Percentiles rank a stretch among this genome's conserved stretches.
Conservation (phyloP, 2,888 invertebrate genomes). For the Drosophila neotestacea region DNA sequence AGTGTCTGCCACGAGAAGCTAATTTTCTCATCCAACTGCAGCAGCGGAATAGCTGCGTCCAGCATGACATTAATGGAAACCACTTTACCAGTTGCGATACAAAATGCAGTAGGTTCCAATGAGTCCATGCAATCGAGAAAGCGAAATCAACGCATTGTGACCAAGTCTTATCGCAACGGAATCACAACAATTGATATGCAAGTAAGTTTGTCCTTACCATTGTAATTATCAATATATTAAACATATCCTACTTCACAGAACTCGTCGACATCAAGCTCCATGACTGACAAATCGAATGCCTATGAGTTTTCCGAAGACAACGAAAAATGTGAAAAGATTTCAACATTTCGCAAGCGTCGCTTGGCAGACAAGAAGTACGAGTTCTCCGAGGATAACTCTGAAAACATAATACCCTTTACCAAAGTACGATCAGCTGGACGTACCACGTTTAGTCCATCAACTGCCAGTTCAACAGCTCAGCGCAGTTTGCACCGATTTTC, state of each 20-base stretch:
- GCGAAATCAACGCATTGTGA: slow-evolving; percentile 83
- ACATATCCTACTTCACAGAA: slow-evolving; percentile 30
- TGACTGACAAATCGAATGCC: slow-evolving; percentile 87
- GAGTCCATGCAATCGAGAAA: slow-evolving; percentile 75
- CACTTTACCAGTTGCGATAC: slow-evolving; percentile 47
- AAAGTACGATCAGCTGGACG: slow-evolving; percentile 81
- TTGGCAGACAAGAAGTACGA: slow-evolving; percentile 96
- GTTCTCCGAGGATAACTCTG: slow-evolving; percentile 92
- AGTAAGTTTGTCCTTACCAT: slow-evolving; percentile 28
- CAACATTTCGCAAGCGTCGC: slow-evolving; percentile 92
- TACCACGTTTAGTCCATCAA: slow-evolving; percentile 46
- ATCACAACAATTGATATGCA: slow-evolving; percentile 83
- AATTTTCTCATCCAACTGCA: slow-evolving; percentile 85
- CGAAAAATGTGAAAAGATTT: slow-evolving; percentile 94
- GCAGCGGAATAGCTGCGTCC: slow-evolving; percentile 37
- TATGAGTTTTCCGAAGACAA: slow-evolving; percentile 95
- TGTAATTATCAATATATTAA: background rate
- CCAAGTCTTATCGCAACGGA: slow-evolving; percentile 84
- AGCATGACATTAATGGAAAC: slow-evolving; percentile 53
- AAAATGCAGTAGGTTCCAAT: slow-evolving; percentile 33
- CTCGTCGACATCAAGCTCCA: slow-evolving; percentile 86
- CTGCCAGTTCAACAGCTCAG: slow-evolving; percentile 50
- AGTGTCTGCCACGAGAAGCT: slow-evolving; percentile 85
- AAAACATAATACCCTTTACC: slow-evolving; percentile 87
- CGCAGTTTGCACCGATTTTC: slow-evolving; percentile 74